Evolutionary conservation across 53 echinoderm and acorn worm genomes (phyloP).

Genomic region (Antedon mediterranea): DNA sequence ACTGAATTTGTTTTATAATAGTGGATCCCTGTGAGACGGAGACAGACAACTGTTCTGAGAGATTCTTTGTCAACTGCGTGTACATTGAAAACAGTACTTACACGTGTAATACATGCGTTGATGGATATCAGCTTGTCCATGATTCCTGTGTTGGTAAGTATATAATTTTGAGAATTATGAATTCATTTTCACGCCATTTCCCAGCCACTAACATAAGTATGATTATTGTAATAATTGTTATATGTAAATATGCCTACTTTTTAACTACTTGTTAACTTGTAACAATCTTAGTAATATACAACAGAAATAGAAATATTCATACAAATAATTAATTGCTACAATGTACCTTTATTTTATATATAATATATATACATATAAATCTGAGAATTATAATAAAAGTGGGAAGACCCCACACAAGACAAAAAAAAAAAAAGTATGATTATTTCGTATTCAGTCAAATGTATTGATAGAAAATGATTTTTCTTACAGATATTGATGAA

Average conservation of each 20-base stretch:
- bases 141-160: background rate
- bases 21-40: background rate
- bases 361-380: too few species aligned
- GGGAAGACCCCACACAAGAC: too few species aligned
- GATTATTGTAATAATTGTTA: too few species aligned
- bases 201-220: background rate
- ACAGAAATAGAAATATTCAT: too few species aligned
- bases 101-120: background rate
- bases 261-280: too few species aligned
- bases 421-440: too few species aligned
- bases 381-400: too few species aligned
- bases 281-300: too few species aligned
- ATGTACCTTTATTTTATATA: too few species aligned
- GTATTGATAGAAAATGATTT: background rate
- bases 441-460: background rate
- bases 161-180: background rate
- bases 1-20: background rate
- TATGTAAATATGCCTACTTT: too few species aligned
- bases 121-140: background rate
- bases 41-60: background rate
- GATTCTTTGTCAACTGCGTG: background rate
- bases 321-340: too few species aligned
- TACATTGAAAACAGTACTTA: background rate
- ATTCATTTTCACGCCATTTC: background rate
- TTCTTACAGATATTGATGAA: background rate